Conservation (phyloP, 2,888 invertebrate species). For the Platycnemis pennipes region DNA sequence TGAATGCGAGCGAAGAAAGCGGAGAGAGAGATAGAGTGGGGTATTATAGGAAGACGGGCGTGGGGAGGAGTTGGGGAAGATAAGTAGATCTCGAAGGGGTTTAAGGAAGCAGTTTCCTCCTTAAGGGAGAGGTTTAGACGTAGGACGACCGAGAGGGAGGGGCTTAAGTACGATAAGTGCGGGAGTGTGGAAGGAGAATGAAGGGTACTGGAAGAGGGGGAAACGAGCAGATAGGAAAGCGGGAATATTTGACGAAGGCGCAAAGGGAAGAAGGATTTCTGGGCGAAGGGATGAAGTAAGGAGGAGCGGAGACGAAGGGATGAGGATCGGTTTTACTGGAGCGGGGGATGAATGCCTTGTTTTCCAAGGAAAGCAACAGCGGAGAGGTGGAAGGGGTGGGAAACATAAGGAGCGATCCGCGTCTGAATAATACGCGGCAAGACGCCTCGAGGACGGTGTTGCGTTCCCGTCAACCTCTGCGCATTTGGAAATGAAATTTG, state of each 20-base stretch:
- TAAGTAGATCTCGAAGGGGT: constrained; percentile 51
- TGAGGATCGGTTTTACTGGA: not conserved
- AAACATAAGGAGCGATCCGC: not conserved
- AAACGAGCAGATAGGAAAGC: not conserved
- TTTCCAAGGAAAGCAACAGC: not conserved
- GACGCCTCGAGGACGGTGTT: no score
- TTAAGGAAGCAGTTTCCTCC: constrained; percentile 40
- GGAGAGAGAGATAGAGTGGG: not conserved
- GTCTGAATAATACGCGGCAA: no score
- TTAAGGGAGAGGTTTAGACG: constrained; percentile 19
- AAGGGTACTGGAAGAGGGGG: not conserved
- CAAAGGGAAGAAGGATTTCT: not conserved
- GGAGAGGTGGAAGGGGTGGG: not conserved
- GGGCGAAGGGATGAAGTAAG: not conserved
- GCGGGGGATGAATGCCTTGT: not conserved
- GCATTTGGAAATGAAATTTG: no score
- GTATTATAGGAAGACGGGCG: not conserved
- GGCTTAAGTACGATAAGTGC: no score
- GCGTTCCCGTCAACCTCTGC: no score
- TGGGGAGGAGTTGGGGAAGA: not conserved
- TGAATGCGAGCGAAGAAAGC: not conserved
- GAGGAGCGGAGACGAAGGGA: no score
- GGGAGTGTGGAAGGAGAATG: not conserved
- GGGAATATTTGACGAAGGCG: not conserved
- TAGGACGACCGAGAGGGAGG: not conserved